Base-by-base conservation (phyloP, 2,113 vertebrate species). In the Sterrhoptilus dennistouni region DNA sequence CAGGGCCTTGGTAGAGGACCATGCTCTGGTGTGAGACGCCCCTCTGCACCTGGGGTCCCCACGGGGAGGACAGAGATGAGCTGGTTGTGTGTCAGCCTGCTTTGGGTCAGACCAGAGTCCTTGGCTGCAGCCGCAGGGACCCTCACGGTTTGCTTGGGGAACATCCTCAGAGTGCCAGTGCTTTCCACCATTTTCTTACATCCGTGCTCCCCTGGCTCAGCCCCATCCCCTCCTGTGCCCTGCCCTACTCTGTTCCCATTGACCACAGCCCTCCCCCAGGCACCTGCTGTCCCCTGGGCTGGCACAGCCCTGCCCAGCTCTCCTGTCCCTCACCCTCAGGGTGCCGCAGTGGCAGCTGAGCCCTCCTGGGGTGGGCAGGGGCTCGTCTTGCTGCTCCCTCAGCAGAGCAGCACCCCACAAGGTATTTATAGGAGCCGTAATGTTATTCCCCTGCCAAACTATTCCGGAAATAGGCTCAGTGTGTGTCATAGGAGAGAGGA, bases 381-480 rank as follows among this genome's bases (percentile, higher is more conserved):
- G 72, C 83, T 22, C 0, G 2, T 95, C 65, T 84, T 59, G 12
- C 61, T 36, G 77, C 84, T 94, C 82, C 7, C 4, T 71, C 81
- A 93, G 93, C 88, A 89, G 42, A 96, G 91, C 90, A 89, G 83
- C 87, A 81, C 92, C 94, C 87, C 93, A 18, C 1, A 2, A 80
- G 80, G 69, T 96, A 97, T 97, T 97, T 96, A 94, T 93, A 97
- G 95, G 83, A 49, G 57, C 61, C 3, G 10, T 77, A 71, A 94
- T 96, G 92, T 94, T 94, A 95, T 96, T 96, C 82, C 91, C 83
- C 72, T 96, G 93, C 89, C 94, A 96, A 97, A 95, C 88, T 89
- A 56, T 95, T 91, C 91, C 69, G 80, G 95, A 94, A 97, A 94
- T 93, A 95, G 94, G 93, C 92, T 96, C 79, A 16, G 93, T 27